Percentiles rank a stretch among this genome's conserved stretches.
phyloP scores from a whole-genome alignment of 2,797 vertebrate species.

The Carcharodon carcharias region DNA sequence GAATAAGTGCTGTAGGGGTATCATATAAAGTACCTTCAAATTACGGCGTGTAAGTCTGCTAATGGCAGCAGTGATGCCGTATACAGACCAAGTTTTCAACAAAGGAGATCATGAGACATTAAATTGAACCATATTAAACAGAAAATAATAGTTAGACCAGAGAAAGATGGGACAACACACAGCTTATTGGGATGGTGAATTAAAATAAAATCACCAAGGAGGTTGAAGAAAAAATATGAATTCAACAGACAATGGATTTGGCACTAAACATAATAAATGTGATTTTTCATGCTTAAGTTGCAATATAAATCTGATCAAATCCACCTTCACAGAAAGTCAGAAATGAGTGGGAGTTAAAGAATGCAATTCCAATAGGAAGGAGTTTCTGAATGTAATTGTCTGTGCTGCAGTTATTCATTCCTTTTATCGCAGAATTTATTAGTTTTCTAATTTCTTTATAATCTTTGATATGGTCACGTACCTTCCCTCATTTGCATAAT shows the following conservation, averaged over 20 bases:
- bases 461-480: neutral
- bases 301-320: neutral
- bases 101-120: neutral
- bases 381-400: neutral
- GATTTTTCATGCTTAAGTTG: neutral
- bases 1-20: neutral
- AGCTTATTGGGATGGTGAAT: neutral
- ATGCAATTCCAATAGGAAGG: neutral
- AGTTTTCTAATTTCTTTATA: neutral
- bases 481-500: neutral
- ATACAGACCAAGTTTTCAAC: neutral
- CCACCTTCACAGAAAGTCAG: neutral
- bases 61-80: neutral
- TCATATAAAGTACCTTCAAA: neutral
- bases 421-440: too few species aligned
- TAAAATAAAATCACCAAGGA: too few species aligned
- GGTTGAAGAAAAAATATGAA: neutral
- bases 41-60: neutral
- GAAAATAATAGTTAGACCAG: neutral
- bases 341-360: neutral
- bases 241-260: neutral
- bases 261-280: neutral
- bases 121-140: conserved; percentile 1
- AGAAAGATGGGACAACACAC: neutral
- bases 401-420: neutral